Conservation (phyloP, 2,113 vertebrate species). For the Oceanites oceanicus region DNA sequence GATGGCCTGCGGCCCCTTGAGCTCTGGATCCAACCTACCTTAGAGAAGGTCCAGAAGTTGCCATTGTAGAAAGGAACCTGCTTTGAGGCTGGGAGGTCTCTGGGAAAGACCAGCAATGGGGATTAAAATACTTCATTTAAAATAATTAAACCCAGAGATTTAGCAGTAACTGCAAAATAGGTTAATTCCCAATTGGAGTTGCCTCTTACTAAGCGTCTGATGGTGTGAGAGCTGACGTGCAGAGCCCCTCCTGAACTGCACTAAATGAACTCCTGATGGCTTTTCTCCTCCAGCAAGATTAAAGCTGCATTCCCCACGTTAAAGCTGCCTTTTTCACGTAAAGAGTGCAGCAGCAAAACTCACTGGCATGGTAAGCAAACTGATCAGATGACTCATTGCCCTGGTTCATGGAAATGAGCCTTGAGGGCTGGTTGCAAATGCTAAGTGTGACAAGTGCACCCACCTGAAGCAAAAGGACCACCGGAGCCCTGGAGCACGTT, state of each 20-base stretch:
- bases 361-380: not conserved
- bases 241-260: not conserved
- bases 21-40: not conserved
- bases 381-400: not conserved
- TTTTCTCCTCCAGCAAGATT: not conserved
- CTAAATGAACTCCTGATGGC: not conserved
- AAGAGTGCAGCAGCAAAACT: not conserved
- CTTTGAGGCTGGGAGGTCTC: not conserved
- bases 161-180: not conserved
- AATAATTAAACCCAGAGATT: not conserved
- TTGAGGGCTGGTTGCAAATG: not conserved
- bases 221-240: not conserved
- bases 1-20: not conserved
- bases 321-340: not conserved
- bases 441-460: fast-evolving
- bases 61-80: not conserved
- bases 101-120: not conserved
- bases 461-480: not conserved
- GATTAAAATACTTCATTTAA: not conserved
- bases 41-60: not conserved
- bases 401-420: fast-evolving
- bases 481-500: fast-evolving
- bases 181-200: not conserved
- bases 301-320: not conserved
- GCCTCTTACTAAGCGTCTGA: not conserved